These are phyloP conservation scores for Nymphalis urticae DNA, from an alignment of 2,888 invertebrate genomes.

Conservation along the genomic window DNA sequence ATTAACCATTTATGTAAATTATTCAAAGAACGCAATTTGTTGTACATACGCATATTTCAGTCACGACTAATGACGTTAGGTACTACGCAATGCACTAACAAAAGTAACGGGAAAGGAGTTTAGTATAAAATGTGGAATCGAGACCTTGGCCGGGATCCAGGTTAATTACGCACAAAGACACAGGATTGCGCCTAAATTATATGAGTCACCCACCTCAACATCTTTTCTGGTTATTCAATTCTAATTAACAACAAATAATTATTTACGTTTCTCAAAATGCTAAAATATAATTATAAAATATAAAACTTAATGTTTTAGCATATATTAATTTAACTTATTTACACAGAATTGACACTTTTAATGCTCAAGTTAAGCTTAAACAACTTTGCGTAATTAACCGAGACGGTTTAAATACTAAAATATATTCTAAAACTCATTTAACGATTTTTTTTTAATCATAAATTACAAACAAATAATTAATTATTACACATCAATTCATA, in stretches of 20 bases:
- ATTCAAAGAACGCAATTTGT: conserved; percentile 8
- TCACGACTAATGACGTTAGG: conserved; percentile 41
- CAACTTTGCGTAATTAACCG: too few species aligned
- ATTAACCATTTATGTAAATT: conserved; percentile 13
- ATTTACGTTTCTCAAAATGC: too few species aligned
- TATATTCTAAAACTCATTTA: too few species aligned
- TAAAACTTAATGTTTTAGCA: too few species aligned
- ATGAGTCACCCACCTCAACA: conserved; percentile 5
- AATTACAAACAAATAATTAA: too few species aligned
- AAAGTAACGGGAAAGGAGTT: conserved; percentile 66
- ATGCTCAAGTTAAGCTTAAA: too few species aligned
- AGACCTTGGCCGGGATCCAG: conserved; percentile 73
- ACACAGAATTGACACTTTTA: too few species aligned
- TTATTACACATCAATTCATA: too few species aligned
- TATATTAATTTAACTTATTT: too few species aligned
- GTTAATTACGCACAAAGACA: conserved; percentile 51
- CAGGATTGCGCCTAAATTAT: conserved; percentile 15
- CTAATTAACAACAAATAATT: not conserved
- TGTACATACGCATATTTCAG: conserved; percentile 5
- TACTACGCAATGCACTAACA: conserved; percentile 29
- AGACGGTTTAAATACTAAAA: too few species aligned
- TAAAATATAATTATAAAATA: too few species aligned
- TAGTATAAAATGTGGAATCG: conserved; percentile 46
- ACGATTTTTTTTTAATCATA: too few species aligned
- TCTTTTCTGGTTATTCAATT: not conserved